A percentile compares a stretch with the other conserved stretches of the same genome.
phyloP scores from a whole-genome alignment of 1,140 invertebrate species.

The Mya arenaria region DNA sequence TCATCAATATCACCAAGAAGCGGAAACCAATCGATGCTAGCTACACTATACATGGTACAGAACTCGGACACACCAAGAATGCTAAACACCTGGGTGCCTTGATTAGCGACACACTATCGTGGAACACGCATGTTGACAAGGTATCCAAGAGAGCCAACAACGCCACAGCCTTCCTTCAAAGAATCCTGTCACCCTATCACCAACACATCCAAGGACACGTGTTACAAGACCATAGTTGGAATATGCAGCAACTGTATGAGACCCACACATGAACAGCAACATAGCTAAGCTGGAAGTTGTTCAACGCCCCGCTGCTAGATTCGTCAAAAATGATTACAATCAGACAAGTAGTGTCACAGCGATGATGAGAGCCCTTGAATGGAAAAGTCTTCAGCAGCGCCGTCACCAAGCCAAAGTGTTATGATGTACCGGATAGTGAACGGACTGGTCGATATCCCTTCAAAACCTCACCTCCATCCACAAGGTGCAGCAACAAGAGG shows the following conservation, averaged over 20 bases:
- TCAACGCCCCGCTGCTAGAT: conserved; percentile 7
- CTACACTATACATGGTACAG: background rate
- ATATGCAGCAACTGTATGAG: conserved; percentile 23
- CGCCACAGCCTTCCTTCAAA: background rate
- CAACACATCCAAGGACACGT: background rate
- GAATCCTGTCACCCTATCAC: background rate
- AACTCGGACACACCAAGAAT: background rate
- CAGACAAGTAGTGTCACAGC: conserved; percentile 1
- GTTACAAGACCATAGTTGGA: conserved; percentile 15
- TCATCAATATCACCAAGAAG: background rate
- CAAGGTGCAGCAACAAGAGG: background rate
- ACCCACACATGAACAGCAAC: background rate
- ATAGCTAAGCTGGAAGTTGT: background rate
- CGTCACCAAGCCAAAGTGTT: background rate
- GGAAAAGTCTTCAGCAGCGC: background rate
- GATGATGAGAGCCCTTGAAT: background rate
- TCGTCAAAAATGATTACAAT: background rate
- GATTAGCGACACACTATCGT: background rate
- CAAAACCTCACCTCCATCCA: background rate
- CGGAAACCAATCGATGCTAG: too few relatives aligned
- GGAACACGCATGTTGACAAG: background rate
- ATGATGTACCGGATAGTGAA: background rate
- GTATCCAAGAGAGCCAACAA: conserved; percentile 6
- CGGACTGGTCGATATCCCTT: background rate
- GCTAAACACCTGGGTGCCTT: background rate